Percentiles rank a stretch among this genome's conserved stretches.
phyloP scores from a whole-genome alignment of 2,113 vertebrate genomes.

The Myotis davidii region DNA sequence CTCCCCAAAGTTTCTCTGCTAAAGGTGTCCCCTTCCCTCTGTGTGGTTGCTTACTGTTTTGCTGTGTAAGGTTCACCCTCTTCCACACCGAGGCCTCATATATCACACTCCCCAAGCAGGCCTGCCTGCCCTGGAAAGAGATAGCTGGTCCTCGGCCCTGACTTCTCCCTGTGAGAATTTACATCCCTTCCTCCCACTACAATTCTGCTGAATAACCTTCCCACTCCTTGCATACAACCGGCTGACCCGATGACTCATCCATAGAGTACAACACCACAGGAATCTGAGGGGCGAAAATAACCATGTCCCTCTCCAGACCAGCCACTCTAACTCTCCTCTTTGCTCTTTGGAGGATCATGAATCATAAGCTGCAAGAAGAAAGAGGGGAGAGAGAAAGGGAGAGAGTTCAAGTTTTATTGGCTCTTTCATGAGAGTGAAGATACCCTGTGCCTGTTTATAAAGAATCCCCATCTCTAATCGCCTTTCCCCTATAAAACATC shows the following conservation, averaged over 20 bases:
- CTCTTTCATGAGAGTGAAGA: not conserved
- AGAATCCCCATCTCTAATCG: not conserved
- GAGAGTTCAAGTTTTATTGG: not conserved
- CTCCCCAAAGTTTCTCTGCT: not conserved
- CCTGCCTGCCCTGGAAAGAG: not conserved
- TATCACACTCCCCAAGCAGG: not conserved
- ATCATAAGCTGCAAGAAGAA: not conserved
- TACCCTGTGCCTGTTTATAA: not conserved
- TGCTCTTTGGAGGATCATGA: not conserved
- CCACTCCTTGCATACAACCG: not conserved
- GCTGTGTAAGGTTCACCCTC: not conserved
- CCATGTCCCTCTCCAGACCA: not conserved
- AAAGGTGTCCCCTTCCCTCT: not conserved
- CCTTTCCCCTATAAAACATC: not conserved
- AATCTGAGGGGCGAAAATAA: conserved; percentile 33
- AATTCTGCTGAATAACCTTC: conserved; percentile 19
- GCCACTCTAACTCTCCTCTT: not conserved
- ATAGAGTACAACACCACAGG: not conserved
- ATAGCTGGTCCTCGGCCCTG: not conserved
- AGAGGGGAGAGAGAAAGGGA: not conserved
- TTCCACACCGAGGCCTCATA: not conserved
- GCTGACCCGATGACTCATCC: conserved; percentile 36
- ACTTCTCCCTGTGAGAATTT: not conserved
- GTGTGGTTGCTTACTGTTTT: not conserved
- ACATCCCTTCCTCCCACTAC: not conserved